These are phyloP conservation scores for Acromyrmex heyeri DNA, from an alignment of 1,140 invertebrate genomes.

Conservation along the genomic window DNA sequence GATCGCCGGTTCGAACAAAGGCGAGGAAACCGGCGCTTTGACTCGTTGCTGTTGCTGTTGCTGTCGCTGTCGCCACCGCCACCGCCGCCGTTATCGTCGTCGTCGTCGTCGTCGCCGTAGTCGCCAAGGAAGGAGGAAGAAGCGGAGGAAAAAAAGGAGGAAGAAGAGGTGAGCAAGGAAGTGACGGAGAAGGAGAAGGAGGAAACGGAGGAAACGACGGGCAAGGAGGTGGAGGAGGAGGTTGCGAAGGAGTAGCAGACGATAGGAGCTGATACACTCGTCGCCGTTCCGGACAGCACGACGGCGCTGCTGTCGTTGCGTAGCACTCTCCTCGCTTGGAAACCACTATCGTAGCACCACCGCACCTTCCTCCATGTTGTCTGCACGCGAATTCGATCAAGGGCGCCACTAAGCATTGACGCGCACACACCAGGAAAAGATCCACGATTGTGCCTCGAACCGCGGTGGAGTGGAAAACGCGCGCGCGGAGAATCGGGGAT, in stretches of 20 bases:
- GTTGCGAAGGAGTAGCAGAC: constrained; percentile 25
- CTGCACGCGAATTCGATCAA: constrained; percentile 63
- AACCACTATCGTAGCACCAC: constrained; percentile 77
- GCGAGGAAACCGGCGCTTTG: constrained; percentile 63
- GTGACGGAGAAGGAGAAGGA: constrained; percentile 14
- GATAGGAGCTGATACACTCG: constrained; percentile 65
- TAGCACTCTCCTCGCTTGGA: constrained; percentile 66
- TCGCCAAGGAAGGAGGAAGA: background rate
- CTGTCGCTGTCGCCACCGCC: no score
- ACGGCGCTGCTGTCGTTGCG: constrained; percentile 65
- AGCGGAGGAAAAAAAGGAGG: background rate
- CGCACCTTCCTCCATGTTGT: constrained; percentile 78
- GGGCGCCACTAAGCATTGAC: constrained; percentile 70
- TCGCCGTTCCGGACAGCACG: constrained; percentile 64
- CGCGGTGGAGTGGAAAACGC: constrained; percentile 26
- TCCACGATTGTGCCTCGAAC: constrained; percentile 19
- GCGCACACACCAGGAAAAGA: constrained; percentile 58
- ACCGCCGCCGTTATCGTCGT: background rate
- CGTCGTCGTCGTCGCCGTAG: background rate
- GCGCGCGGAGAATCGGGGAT: background rate
- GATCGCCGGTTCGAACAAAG: constrained; percentile 72
- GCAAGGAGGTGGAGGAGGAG: constrained; percentile 27
- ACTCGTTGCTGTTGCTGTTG: background rate
- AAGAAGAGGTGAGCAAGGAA: constrained; percentile 13
- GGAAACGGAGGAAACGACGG: constrained; percentile 33